Conservation (phyloP, 2,797 vertebrate genomes). For the Gymnothorax javanicus region DNA sequence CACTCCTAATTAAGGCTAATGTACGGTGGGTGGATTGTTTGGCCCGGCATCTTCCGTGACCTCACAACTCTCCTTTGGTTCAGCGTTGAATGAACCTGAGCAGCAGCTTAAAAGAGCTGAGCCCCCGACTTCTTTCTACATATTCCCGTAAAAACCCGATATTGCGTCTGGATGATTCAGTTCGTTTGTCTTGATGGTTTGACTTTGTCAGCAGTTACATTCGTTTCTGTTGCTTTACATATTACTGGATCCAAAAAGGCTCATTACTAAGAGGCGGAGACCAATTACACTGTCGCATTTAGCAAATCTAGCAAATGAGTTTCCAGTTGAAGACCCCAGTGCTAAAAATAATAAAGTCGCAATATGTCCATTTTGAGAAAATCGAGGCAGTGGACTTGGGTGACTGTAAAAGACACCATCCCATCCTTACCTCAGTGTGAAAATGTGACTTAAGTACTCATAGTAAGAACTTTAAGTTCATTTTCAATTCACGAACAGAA, state of each 20-base stretch:
- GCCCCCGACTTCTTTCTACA: neutral
- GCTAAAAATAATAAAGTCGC: neutral
- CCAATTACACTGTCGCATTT: no score
- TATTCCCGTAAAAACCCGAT: neutral
- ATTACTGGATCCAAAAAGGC: neutral
- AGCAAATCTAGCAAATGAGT: neutral
- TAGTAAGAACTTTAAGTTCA: neutral
- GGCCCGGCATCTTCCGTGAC: neutral
- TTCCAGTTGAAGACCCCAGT: no score
- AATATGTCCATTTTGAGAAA: neutral
- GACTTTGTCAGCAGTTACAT: neutral
- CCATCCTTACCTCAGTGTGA: no score
- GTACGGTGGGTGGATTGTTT: neutral
- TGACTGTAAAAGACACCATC: no score
- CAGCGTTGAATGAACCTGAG: neutral
- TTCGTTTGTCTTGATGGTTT: neutral
- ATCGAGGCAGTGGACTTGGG: no score
- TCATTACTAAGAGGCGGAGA: no score
- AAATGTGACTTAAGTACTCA: no score
- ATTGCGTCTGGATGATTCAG: neutral
- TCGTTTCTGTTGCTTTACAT: neutral
- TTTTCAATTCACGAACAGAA: neutral
- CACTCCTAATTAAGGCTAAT: neutral
- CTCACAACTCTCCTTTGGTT: neutral
- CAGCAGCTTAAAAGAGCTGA: neutral